Evolutionary conservation across 2,797 vertebrate genomes (phyloP), one percentile per base, ranked within the genome.

Genomic region (Hephaestus fuliginosus): DNA sequence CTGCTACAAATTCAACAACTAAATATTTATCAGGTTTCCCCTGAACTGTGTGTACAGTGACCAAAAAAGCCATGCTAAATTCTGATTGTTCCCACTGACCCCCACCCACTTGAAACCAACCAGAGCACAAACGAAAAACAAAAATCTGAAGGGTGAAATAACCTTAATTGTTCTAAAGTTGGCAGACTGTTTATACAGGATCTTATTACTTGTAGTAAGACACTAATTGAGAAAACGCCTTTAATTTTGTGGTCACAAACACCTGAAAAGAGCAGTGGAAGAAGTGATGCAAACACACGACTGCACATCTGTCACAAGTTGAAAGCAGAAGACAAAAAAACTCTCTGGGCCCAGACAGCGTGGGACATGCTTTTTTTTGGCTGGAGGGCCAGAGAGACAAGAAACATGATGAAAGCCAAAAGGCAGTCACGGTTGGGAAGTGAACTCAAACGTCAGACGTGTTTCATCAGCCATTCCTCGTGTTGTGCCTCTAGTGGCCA

Each of bases 341-440:
- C 30, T 41, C 58, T 68, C 51, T 30, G 12, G 4, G 33, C 41
- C 7, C 13, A 28, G 43, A 55, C 49, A 51, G 46, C 1, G 7
- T 2, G 1, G 39, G 52, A 7, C 41, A 11, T n/a, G 1, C 46
- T 71, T 61, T 65, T 48, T 66, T 61, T 43, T 74, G 74, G 63
- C 74, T 22, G 41, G 51, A 64, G 60, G 74, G 61, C 68, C 68
- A 73, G 33, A 71, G 70, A 88, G 62, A 80, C 80, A 15, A 49
- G 61, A 72, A 69, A 65, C 36, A 48, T 65, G 69, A 86, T 80
- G 55, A 88, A 89, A 88, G 85, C 39, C 7, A 30, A 58, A 51
- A 76, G 58, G 15, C 66, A 64, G 48, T 30, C 46, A 36, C 61
- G 52, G 33, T 15, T 44, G 14, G 53, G 65, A 76, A 44, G 52